These are phyloP conservation scores for Drosophila kikkawai DNA, from an alignment of 1,140 invertebrate genomes.

Conservation along the genomic window DNA sequence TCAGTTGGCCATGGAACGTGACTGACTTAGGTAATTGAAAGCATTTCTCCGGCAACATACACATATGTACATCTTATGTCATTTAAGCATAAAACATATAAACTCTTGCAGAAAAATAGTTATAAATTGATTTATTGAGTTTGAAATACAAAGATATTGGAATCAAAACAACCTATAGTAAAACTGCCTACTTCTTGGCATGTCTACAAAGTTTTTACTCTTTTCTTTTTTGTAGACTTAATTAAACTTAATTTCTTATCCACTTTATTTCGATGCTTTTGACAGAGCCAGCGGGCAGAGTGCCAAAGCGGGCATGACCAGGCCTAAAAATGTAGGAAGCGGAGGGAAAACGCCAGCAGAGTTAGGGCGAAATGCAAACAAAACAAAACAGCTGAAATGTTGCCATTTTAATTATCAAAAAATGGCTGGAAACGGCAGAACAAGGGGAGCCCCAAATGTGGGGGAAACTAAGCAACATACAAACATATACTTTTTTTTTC, in stretches of 20 bases:
- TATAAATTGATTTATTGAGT: not conserved
- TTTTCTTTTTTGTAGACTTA: slow-evolving; percentile 4
- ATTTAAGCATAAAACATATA: not conserved
- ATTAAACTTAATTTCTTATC: slow-evolving; percentile 13
- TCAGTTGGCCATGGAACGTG: slow-evolving; percentile 41
- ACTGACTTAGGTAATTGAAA: slow-evolving; percentile 37
- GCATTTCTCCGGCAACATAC: slow-evolving; percentile 5
- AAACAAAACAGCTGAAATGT: slow-evolving; percentile 43
- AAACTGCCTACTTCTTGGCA: not conserved
- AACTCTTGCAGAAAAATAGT: not conserved
- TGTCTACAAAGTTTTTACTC: not conserved
- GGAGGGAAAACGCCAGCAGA: not conserved
- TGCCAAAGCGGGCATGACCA: slow-evolving; percentile 21
- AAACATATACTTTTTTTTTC: not conserved
- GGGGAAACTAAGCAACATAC: slow-evolving; percentile 31
- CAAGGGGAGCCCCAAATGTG: slow-evolving; percentile 27
- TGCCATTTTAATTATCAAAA: slow-evolving; percentile 72
- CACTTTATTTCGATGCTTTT: slow-evolving; percentile 24
- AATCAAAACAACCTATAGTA: not conserved
- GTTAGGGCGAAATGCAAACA: not conserved
- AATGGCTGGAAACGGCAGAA: slow-evolving; percentile 36
- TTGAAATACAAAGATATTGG: not conserved
- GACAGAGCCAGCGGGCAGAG: slow-evolving; percentile 23
- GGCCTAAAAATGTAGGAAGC: slow-evolving; percentile 6
- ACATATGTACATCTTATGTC: slow-evolving; percentile 10